Conservation (phyloP, 2,113 vertebrate species). For the Ranitomeya imitator region DNA sequence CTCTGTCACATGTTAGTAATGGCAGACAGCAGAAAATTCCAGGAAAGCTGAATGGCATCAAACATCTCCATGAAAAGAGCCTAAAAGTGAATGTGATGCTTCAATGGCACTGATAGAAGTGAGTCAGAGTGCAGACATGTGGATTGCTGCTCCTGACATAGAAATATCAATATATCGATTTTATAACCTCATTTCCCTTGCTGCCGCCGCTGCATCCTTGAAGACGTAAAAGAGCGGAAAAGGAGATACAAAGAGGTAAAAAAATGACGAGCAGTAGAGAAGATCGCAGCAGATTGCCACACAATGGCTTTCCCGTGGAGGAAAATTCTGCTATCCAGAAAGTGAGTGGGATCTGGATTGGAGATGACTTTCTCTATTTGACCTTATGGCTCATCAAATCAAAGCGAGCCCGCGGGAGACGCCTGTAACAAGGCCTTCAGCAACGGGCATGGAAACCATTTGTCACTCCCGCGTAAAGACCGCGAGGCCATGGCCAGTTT, state of each 20-base stretch:
- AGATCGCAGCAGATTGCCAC: slow-evolving; percentile 26
- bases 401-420: slow-evolving; percentile 44
- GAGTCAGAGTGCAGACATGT: not conserved
- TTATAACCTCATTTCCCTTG: slow-evolving; percentile 16
- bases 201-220: not conserved
- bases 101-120: not conserved
- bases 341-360: slow-evolving; percentile 10
- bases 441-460: not conserved
- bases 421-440: slow-evolving; percentile 27
- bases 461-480: slow-evolving; percentile 9
- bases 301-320: slow-evolving; percentile 39
- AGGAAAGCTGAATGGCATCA: not conserved
- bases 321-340: slow-evolving; percentile 12
- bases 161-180: slow-evolving; percentile 38
- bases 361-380: slow-evolving; percentile 39
- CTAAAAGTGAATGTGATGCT: not conserved
- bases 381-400: slow-evolving; percentile 51
- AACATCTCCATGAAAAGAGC: not conserved
- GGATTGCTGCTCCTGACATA: not conserved
- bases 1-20: no score
- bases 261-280: not conserved
- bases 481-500: not conserved
- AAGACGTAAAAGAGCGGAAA: not conserved
- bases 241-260: not conserved
- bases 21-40: not conserved